Percentiles rank a stretch among this genome's conserved stretches.
Evolutionary conservation across 2,888 invertebrate genomes (phyloP).

Genomic region (Lutraria lutraria): DNA sequence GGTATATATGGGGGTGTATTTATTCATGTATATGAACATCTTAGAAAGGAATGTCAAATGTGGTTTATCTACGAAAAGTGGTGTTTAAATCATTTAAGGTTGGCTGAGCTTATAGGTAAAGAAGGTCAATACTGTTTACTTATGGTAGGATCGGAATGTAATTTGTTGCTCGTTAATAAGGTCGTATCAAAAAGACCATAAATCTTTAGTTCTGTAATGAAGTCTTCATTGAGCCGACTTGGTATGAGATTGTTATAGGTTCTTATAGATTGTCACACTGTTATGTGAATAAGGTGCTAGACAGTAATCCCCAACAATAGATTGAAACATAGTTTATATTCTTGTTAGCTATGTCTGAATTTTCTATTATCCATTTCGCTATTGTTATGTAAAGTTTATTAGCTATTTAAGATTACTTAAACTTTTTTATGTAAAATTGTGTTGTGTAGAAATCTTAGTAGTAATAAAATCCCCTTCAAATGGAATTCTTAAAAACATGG

Average conservation of each 20-base stretch:
- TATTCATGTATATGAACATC: not conserved
- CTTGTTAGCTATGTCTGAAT: not conserved
- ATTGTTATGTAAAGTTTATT: not conserved
- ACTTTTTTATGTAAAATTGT: too few relatives aligned
- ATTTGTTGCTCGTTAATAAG: not conserved
- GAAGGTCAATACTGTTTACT: conserved; percentile 47
- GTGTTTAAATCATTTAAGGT: conserved; percentile 38
- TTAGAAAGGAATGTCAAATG: not conserved
- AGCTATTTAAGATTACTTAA: not conserved
- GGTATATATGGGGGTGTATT: not conserved
- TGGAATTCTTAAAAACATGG: too few relatives aligned
- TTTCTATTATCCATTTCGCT: not conserved
- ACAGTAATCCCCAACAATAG: not conserved
- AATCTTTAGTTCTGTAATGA: conserved; percentile 19
- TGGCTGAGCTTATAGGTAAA: conserved; percentile 36
- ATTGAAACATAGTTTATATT: not conserved
- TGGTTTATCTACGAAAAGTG: not conserved
- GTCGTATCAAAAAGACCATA: not conserved
- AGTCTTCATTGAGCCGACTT: not conserved
- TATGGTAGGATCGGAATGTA: conserved; percentile 28
- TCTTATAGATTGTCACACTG: not conserved
- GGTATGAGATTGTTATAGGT: not conserved
- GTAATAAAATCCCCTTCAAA: too few relatives aligned
- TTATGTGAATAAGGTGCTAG: not conserved
- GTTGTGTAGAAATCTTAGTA: too few relatives aligned